Conservation (phyloP, 2,113 vertebrate genomes). For the Fulmarus glacialis region DNA sequence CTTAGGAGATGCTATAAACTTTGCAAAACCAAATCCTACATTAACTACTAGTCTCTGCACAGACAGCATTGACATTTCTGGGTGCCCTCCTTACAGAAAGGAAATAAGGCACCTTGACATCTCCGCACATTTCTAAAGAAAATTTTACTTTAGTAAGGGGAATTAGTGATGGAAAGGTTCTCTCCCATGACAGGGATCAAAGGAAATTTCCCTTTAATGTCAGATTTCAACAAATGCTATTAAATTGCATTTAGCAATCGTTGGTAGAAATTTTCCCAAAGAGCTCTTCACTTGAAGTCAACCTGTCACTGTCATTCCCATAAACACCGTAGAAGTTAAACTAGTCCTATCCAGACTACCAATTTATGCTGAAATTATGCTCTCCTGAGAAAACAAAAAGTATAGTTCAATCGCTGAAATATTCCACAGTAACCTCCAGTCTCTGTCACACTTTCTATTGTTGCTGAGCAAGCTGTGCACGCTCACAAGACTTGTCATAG, state of each 20-base stretch:
- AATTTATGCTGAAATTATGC: conserved; percentile 63
- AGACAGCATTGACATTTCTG: conserved; percentile 57
- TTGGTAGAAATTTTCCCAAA: conserved; percentile 36
- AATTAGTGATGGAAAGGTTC: conserved; percentile 66
- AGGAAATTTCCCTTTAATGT: conserved; percentile 69
- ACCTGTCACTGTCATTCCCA: conserved; percentile 46
- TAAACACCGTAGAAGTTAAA: conserved; percentile 46
- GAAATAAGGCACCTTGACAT: conserved; percentile 62
- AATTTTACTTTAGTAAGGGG: conserved; percentile 53
- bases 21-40: conserved; percentile 3
- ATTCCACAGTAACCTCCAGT: background rate
- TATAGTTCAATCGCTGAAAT: background rate
- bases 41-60: background rate
- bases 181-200: conserved; percentile 70
- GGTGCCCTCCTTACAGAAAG: conserved; percentile 11
- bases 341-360: conserved; percentile 23
- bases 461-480: background rate
- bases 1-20: background rate
- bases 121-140: conserved; percentile 52
- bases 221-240: conserved; percentile 68
- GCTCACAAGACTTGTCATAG: background rate
- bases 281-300: conserved; percentile 54
- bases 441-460: conserved; percentile 25
- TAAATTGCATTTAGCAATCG: conserved; percentile 68
- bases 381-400: conserved; percentile 36